Base-by-base conservation (phyloP, 2,888 invertebrate genomes). In the Polietes domitor region DNA sequence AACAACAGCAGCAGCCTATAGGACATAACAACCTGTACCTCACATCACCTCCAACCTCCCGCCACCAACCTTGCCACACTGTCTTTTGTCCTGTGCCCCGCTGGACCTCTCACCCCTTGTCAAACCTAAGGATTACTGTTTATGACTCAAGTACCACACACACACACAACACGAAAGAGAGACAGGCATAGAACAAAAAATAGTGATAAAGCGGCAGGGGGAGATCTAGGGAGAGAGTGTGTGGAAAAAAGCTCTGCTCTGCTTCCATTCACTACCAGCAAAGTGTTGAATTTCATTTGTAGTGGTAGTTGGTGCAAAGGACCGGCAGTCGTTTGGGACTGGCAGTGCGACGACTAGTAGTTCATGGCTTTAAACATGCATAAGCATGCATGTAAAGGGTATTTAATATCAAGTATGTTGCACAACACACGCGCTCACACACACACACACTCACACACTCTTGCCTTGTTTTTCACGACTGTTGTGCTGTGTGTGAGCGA, bases 281-380 rank as follows among this genome's bases (percentile, higher is more conserved):
- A 65, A 65, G 19, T 65, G 63, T 63, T 63, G 28, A 17, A 28
- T n/a, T 5, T 21, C 15, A 24, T 61, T 28, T 61, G 61, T 61
- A 50, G 50, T 50, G n/a, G 43, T 47, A 47, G 61, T 61, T 12
- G 21, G 1, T 28, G 50, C 50, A 50, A 50, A 50, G 53, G 53
- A 53, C 53, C 21, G 21, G 19, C 17, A 7, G 32, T 21, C 19
- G 28, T 26, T 15, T 24, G 53, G 53, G 17, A 53, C 6, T 63
- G 10, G 19, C 41, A 53, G 41, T 65, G 37, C 43, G 12, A 58
- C 32, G 19, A 53, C 26, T 32, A 24, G 41, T 80, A 73, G 68
- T 83, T 83, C 68, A 73, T 10, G 72, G 73, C 70, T 77, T 79
- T 63, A 73, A 77, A 26, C 53, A 63, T 70, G 32, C 70, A 61